Evolutionary conservation across 2,888 invertebrate genomes (phyloP), one percentile per base, ranked within the genome.

Genomic region (Leucozona laternaria): DNA sequence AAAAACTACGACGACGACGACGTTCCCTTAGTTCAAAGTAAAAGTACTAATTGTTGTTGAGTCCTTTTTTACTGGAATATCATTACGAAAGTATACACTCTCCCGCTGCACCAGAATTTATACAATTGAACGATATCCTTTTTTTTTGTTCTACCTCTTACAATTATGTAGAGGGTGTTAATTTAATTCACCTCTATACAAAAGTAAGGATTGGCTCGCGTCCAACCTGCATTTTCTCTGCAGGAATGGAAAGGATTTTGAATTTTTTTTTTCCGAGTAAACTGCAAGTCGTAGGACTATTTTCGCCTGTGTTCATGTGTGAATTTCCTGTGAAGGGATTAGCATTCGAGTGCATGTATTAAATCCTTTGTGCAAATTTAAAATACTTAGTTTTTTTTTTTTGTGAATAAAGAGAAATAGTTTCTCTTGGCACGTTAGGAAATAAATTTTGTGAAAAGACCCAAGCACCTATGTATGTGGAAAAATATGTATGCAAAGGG

Each of bases 81-180:
- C 77, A 72, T 85, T 68, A 77, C 68, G 64, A 79, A 81, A 66
- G 55, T 76, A 45, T 40, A 45, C 45, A 85, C 64, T 75, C 62
- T 31, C 28, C 22, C 37, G 5, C 22, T 86, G 64, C 75, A 71
- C 53, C 64, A 75, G 70, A 50, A 81, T 82, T 81, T 22, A n/a
- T n/a, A 72, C 50, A 70, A 45, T 64, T 31, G 64, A 28, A 62
- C 37, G 25, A 25, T 22, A 64, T 45, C 40, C 55, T 73, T 53
- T 53, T 79, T 70, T 13, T 53, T 78, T 62, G 2, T 66, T 73
- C 62, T 60, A 58, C 10, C 48, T 70, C 28, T 25, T 50, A 70
- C 73, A 75, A 82, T 75, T 79, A 79, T 79, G 64, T 66, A 53
- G 79, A 79, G 86, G 82, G 86, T 86, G 82, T 82, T 86, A 82